Percentiles rank a stretch among this genome's conserved stretches.
Conservation (phyloP, 1,140 invertebrate species). For the Venustaconcha ellipsiformis region DNA sequence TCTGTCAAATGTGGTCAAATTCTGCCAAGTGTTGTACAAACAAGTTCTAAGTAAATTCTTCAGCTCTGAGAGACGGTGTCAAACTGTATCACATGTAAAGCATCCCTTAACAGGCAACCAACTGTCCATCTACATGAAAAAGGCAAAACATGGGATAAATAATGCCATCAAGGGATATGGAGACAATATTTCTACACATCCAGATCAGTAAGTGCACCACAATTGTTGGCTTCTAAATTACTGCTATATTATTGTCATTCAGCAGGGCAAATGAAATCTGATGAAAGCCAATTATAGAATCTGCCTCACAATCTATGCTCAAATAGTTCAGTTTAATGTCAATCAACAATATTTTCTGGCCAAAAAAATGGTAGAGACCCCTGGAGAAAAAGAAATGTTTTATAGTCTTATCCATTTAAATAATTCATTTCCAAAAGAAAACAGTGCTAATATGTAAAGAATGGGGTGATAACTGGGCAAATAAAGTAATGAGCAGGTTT, state of each 20-base stretch:
- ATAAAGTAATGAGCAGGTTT: slow-evolving; percentile 15
- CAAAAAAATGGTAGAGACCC: slow-evolving; percentile 1
- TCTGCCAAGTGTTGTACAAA: no score
- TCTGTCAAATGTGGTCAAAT: no score
- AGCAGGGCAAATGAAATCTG: neutral
- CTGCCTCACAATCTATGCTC: neutral
- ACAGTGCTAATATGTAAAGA: slow-evolving; percentile 7
- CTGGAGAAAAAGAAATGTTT: slow-evolving; percentile 9
- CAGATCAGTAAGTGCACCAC: no score
- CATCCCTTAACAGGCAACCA: no score
- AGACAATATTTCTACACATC: no score
- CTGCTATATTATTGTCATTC: neutral
- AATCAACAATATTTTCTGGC: slow-evolving; percentile 28
- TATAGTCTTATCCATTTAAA: slow-evolving; percentile 21
- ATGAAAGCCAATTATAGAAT: neutral
- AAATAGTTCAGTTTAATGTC: slow-evolving; percentile 10
- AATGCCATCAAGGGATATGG: no score
- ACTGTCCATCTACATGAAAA: no score
- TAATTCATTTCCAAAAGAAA: slow-evolving; percentile 27
- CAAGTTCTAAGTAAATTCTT: no score
- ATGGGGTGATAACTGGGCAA: slow-evolving; percentile 21
- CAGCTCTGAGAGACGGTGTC: no score
- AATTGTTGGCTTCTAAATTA: neutral
- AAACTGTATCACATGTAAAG: no score
- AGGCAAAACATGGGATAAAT: no score